These are phyloP conservation scores for Thyatira batis DNA, from an alignment of 2,888 invertebrate genomes.

Conservation along the genomic window DNA sequence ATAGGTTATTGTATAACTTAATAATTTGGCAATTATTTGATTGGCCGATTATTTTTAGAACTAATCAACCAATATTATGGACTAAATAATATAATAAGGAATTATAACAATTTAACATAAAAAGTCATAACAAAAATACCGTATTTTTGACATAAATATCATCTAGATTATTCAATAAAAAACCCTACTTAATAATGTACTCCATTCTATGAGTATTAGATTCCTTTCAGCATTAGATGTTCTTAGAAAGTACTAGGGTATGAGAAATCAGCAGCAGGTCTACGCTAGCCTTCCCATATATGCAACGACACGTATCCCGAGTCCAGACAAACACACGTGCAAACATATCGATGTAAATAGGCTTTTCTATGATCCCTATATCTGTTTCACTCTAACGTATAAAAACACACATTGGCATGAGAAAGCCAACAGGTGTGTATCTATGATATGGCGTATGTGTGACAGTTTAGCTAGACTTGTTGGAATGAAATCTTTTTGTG, in stretches of 20 bases:
- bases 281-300: slow-evolving; percentile 56
- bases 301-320: slow-evolving; percentile 54
- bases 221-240: slow-evolving; percentile 76
- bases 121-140: too few species aligned
- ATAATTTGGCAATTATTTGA: too few species aligned
- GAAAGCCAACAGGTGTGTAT: slow-evolving; percentile 39
- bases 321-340: slow-evolving; percentile 49
- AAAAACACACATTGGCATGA: slow-evolving; percentile 25
- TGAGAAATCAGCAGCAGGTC: slow-evolving; percentile 61
- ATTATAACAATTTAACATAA: too few species aligned
- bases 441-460: slow-evolving; percentile 32
- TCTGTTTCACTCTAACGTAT: slow-evolving; percentile 45
- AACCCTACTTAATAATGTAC: not conserved
- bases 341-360: slow-evolving; percentile 38
- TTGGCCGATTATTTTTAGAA: too few species aligned
- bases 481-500: slow-evolving; percentile 20
- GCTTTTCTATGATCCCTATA: slow-evolving; percentile 68
- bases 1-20: too few species aligned
- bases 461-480: slow-evolving; percentile 23
- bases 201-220: slow-evolving; percentile 45
- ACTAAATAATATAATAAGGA: too few species aligned
- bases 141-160: too few species aligned
- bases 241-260: slow-evolving; percentile 80
- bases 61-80: too few species aligned
- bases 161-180: not conserved